These are phyloP conservation scores for Sanderia malayensis DNA, from an alignment of 30 jellyfish, hydroid and myxozoan species.

Conservation along the genomic window DNA sequence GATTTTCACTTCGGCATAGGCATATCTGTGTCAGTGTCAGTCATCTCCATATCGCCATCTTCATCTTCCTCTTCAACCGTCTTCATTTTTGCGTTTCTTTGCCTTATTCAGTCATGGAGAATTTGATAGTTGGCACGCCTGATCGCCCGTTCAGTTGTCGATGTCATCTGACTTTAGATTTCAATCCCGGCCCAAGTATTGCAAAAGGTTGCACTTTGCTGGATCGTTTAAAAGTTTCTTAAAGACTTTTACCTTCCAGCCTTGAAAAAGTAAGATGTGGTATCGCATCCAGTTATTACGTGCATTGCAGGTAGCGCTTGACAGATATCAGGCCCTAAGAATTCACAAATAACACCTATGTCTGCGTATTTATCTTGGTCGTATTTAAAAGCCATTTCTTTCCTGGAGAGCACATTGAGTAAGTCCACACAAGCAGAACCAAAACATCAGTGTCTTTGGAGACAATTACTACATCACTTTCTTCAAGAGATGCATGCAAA, in stretches of 20 bases:
- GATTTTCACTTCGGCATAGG: not conserved
- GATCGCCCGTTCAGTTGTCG: constrained; percentile 1
- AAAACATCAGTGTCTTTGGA: constrained; percentile 38
- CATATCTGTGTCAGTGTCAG: not conserved
- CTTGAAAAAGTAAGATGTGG: constrained; percentile 19
- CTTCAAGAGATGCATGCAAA: constrained; percentile 1
- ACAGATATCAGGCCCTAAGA: constrained; percentile 23
- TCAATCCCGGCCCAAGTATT: not conserved
- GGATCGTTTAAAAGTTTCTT: constrained; percentile 7
- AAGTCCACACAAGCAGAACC: constrained; percentile 29
- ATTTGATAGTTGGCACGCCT: not conserved
- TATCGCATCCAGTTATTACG: constrained; percentile 24
- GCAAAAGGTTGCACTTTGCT: not conserved
- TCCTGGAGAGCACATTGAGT: constrained; percentile 13
- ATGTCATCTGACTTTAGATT: constrained; percentile 3
- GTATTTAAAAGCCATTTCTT: constrained; percentile 22
- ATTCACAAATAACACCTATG: constrained; percentile 22
- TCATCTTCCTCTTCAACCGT: not conserved
- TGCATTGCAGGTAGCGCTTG: constrained; percentile 18
- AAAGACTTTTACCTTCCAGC: constrained; percentile 10
- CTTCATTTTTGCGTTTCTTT: not conserved
- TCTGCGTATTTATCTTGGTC: constrained; percentile 40
- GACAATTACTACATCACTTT: constrained; percentile 13
- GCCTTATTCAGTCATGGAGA: not conserved
- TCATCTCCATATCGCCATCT: not conserved